Conservation (phyloP, 2,888 invertebrate genomes). For the Drosophila mayaguana region DNA sequence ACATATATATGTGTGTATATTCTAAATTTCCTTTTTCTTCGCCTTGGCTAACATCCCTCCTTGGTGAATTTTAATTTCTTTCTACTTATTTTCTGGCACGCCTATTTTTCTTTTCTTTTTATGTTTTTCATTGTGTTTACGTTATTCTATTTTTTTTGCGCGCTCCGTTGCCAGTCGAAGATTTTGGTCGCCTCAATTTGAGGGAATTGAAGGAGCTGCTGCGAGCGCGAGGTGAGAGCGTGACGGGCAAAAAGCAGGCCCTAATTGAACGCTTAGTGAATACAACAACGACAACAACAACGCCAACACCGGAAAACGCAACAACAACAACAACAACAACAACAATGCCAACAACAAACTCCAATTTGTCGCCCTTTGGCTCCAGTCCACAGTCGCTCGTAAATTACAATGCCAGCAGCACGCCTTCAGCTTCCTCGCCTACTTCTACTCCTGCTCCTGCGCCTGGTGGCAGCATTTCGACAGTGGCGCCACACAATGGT, state of each 20-base stretch:
- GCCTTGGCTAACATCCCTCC: conserved; percentile 45
- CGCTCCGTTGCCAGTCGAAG: conserved; percentile 41
- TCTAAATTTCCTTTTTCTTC: conserved; percentile 8
- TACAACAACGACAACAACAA: conserved; percentile 21
- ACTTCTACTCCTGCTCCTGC: neutral
- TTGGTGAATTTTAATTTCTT: conserved; percentile 53
- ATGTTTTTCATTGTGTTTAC: conserved; percentile 43
- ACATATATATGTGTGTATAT: neutral
- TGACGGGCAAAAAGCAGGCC: conserved; percentile 68
- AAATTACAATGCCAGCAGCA: conserved; percentile 42
- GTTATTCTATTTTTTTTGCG: conserved; percentile 21
- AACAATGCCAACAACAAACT: conserved; percentile 19
- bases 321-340: conserved; percentile 18
- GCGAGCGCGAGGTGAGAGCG: conserved; percentile 68
- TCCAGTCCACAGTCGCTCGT: conserved; percentile 40
- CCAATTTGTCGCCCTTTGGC: conserved; percentile 59
- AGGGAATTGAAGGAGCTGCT: conserved; percentile 70
- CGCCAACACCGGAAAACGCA: conserved; percentile 3
- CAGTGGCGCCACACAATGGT: conserved; percentile 46
- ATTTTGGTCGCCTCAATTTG: conserved; percentile 63
- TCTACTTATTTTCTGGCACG: conserved; percentile 52
- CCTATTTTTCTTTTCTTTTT: conserved; percentile 45
- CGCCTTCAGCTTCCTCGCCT: neutral
- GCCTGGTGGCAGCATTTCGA: conserved; percentile 16
- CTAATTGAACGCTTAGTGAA: conserved; percentile 74